Evolutionary conservation across 2,888 invertebrate genomes (phyloP).

Genomic region (Prosapia bicincta): DNA sequence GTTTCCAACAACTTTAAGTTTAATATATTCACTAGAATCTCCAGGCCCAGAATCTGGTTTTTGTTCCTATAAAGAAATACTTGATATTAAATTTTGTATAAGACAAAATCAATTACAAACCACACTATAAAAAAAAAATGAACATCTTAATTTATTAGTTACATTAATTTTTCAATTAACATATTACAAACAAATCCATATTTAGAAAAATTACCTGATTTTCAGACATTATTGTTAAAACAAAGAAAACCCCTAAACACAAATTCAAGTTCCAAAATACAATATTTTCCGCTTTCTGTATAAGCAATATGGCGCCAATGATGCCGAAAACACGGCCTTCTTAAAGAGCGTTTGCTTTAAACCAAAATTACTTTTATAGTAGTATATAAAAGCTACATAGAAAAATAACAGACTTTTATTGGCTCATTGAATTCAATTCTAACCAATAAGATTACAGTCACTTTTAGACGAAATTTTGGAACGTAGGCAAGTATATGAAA

Average conservation of each 20-base stretch:
- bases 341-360: neutral
- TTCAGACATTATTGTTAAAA: constrained; percentile 37
- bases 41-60: constrained; percentile 39
- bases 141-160: no score
- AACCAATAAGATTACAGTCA: neutral
- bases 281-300: neutral
- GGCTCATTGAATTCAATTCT: neutral
- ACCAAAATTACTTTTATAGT: neutral
- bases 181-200: no score
- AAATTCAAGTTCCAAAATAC: neutral
- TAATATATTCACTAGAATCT: constrained; percentile 61
- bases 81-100: neutral
- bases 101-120: neutral
- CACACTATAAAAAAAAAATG: neutral
- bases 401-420: neutral
- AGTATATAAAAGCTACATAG: neutral
- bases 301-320: constrained; percentile 35
- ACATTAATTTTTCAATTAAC: no score
- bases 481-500: neutral
- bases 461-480: neutral
- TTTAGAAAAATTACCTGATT: constrained; percentile 40
- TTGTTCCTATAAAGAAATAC: neutral
- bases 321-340: constrained; percentile 6
- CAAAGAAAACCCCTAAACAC: neutral
- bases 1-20: constrained; percentile 65